phyloP scores from a whole-genome alignment of 2,888 invertebrate species.

The Tuberolachnus salignus region DNA sequence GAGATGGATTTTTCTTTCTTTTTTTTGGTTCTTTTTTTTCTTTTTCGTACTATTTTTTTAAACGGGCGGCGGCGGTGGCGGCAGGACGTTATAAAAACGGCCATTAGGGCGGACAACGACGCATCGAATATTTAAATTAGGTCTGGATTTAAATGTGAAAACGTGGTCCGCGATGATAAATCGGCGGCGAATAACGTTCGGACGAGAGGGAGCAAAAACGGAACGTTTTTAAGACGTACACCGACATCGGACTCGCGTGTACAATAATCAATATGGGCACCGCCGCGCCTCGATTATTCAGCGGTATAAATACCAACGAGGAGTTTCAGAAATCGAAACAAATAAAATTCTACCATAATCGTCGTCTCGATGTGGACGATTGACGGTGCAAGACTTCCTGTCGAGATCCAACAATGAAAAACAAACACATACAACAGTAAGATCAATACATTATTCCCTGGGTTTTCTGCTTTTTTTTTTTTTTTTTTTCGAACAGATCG shows the following conservation, averaged over 20 bases:
- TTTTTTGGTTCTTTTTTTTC: neutral
- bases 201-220: conserved; percentile 11
- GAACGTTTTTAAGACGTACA: conserved; percentile 31
- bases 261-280: neutral
- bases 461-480: no score
- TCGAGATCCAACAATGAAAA: no score
- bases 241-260: neutral
- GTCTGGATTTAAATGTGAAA: conserved; percentile 41
- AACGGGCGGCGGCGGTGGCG: neutral
- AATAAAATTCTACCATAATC: no score
- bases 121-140: conserved; percentile 48
- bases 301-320: neutral
- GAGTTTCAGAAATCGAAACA: no score
- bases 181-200: conserved; percentile 25
- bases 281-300: no score
- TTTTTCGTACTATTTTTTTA: neutral
- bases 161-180: conserved; percentile 24
- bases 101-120: conserved; percentile 30
- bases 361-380: no score
- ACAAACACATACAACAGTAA: no score
- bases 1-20: conserved; percentile 13
- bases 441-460: no score
- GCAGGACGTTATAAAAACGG: conserved; percentile 32
- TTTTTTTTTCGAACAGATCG: no score
- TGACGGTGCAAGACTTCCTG: no score